Evolutionary conservation across 1,140 invertebrate genomes (phyloP).

Genomic region (Drosophila pachea): DNA sequence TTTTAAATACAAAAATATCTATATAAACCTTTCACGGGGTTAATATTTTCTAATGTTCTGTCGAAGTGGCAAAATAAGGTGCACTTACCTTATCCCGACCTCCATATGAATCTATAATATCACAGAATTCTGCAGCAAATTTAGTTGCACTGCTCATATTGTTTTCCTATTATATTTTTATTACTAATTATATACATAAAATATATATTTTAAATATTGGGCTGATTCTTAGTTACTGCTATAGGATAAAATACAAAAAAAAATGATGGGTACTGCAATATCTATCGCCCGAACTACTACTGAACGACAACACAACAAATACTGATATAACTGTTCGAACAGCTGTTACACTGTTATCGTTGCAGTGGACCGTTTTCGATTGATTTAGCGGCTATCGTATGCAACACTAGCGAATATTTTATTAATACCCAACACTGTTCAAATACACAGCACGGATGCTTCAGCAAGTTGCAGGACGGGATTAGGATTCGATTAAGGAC

Average conservation of each 20-base stretch:
- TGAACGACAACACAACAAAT: conserved; percentile 32
- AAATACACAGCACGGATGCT: conserved; percentile 34
- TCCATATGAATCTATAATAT: conserved; percentile 80
- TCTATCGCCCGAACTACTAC: conserved; percentile 24
- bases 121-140: conserved; percentile 79
- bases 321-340: conserved; percentile 25
- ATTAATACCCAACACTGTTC: conserved; percentile 23
- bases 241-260: conserved; percentile 7
- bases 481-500: conserved; percentile 58
- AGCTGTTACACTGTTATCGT: conserved; percentile 20
- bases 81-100: conserved; percentile 80
- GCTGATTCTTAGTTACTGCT: neutral
- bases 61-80: neutral
- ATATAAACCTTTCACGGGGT: neutral
- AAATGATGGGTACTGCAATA: neutral
- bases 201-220: neutral
- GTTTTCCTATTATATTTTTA: neutral
- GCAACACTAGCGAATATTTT: conserved; percentile 19
- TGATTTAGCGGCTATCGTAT: conserved; percentile 19
- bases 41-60: neutral
- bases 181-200: no score
- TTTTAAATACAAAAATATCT: conserved; percentile 27
- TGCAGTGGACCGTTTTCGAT: conserved; percentile 6
- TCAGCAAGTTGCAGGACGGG: conserved; percentile 52
- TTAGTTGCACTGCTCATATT: conserved; percentile 59